These are phyloP conservation scores for Polyergus mexicanus DNA, from an alignment of 1,140 invertebrate genomes.

Conservation along the genomic window DNA sequence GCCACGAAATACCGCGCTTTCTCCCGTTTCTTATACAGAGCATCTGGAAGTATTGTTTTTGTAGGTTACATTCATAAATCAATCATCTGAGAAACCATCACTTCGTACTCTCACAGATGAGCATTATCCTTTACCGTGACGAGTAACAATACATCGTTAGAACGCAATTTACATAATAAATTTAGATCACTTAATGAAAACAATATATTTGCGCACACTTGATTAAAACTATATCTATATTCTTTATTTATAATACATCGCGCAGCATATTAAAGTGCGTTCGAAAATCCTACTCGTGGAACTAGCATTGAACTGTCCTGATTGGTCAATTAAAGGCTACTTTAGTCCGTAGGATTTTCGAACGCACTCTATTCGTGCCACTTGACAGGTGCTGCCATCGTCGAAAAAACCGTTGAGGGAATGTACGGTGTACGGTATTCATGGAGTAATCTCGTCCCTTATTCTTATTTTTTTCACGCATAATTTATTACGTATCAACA, in stretches of 20 bases:
- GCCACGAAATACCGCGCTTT: slow-evolving; percentile 68
- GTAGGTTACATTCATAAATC: not conserved
- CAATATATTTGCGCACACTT: not conserved
- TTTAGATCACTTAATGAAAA: slow-evolving; percentile 18
- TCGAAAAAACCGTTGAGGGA: not conserved
- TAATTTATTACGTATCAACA: no score
- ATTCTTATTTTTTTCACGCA: not conserved
- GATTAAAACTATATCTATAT: slow-evolving; percentile 19
- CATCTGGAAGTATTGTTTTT: slow-evolving; percentile 79
- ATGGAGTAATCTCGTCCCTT: not conserved
- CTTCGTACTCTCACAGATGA: not conserved
- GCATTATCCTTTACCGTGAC: not conserved
- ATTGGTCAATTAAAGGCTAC: no score
- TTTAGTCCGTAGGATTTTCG: no score
- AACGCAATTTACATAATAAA: slow-evolving; percentile 26
- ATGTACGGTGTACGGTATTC: not conserved
- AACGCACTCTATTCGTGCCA: not conserved
- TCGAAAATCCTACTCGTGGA: no score
- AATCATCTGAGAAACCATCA: not conserved
- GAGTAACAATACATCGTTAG: slow-evolving; percentile 10
- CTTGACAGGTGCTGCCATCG: slow-evolving; percentile 7
- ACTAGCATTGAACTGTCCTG: no score
- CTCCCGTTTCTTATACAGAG: slow-evolving; percentile 80
- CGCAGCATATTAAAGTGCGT: no score
- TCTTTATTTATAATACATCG: not conserved